These are phyloP conservation scores for Heterohyrax brucei DNA, from an alignment of 2,797 vertebrate genomes.

Conservation along the genomic window DNA sequence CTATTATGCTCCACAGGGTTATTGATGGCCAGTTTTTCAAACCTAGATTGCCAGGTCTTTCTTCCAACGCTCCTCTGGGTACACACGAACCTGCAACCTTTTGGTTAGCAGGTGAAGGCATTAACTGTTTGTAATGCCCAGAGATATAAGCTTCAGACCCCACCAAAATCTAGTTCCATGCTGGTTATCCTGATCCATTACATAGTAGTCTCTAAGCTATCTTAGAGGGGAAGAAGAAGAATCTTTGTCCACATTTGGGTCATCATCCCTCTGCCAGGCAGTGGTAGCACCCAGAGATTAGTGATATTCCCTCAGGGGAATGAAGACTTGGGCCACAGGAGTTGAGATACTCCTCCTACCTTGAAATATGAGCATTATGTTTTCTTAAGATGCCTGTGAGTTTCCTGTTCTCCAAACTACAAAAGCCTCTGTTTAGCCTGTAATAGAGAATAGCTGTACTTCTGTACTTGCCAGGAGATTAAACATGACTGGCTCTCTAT, in stretches of 20 bases:
- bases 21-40: too few species aligned
- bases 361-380: slow-evolving; percentile 11
- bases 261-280: accelerated
- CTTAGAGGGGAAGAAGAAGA: background rate
- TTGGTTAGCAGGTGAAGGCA: too few species aligned
- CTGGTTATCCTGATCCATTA: background rate
- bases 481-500: slow-evolving; percentile 24
- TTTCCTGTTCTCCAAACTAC: slow-evolving; percentile 7
- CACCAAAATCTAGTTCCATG: background rate
- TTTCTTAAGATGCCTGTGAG: slow-evolving; percentile 3
- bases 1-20: too few species aligned
- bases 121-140: too few species aligned
- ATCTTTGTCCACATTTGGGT: background rate
- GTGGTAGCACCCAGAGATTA: background rate
- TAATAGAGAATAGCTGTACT: background rate
- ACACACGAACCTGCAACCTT: too few species aligned
- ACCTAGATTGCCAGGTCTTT: too few species aligned
- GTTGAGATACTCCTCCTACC: background rate
- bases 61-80: too few species aligned
- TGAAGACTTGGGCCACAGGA: background rate
- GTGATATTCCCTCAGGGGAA: background rate
- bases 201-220: background rate
- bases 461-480: slow-evolving; percentile 4
- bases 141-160: background rate
- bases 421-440: background rate